phyloP scores from a whole-genome alignment of 2,113 vertebrate species.

The Apteryx owenii region DNA sequence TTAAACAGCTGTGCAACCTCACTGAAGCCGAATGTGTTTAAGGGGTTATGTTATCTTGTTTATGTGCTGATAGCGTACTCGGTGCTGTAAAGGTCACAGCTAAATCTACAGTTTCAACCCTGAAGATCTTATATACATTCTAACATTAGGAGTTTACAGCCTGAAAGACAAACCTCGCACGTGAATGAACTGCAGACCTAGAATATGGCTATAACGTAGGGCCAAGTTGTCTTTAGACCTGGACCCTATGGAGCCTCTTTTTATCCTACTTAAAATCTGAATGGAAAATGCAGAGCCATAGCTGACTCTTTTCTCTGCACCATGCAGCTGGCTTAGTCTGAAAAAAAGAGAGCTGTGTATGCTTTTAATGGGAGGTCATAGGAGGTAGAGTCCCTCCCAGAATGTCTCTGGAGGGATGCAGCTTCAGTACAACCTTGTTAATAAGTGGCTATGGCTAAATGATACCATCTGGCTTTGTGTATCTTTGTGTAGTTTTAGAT shows the following conservation, averaged over 20 bases:
- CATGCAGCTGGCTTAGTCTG: background rate
- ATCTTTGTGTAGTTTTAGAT: background rate
- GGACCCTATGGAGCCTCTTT: background rate
- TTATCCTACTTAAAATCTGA: background rate
- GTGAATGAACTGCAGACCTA: background rate
- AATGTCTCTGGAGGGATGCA: background rate
- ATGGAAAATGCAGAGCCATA: background rate
- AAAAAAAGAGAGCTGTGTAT: background rate
- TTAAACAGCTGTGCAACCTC: background rate
- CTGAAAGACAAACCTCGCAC: background rate
- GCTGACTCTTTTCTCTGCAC: background rate
- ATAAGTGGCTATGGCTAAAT: background rate
- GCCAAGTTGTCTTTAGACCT: background rate
- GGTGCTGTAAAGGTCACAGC: conserved; percentile 34
- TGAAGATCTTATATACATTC: background rate
- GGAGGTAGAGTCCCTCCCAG: background rate
- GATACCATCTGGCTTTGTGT: background rate
- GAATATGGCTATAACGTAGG: background rate
- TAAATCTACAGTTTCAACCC: conserved; percentile 12
- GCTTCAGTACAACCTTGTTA: background rate
- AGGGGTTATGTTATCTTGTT: background rate
- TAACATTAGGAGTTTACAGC: background rate
- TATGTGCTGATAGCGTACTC: background rate
- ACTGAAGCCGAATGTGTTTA: background rate
- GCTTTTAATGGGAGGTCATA: background rate